A percentile compares a stretch with the other conserved stretches of the same genome.
Evolutionary conservation across 2,888 invertebrate species (phyloP).

Genomic region (Ametastegia equiseti): DNA sequence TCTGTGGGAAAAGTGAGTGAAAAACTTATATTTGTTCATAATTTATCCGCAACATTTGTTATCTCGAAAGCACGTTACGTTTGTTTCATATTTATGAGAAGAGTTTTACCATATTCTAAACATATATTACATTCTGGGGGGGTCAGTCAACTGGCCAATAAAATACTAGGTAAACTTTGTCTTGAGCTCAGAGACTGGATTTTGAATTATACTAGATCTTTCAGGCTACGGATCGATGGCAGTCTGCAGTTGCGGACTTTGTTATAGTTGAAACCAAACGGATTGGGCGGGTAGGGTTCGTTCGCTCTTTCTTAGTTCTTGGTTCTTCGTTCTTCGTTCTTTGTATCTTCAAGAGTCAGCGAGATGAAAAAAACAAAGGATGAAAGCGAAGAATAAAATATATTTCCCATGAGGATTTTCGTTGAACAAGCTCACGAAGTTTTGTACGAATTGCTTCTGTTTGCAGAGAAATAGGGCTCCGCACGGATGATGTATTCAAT

Average conservation of each 20-base stretch:
- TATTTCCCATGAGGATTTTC: conserved; percentile 38
- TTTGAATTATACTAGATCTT: conserved; percentile 63
- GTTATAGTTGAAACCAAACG: neutral
- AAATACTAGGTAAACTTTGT: conserved; percentile 69
- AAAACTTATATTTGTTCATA: conserved; percentile 37
- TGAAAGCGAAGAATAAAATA: conserved; percentile 24
- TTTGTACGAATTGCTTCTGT: conserved; percentile 22
- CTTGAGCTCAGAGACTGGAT: conserved; percentile 55
- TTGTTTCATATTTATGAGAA: conserved; percentile 71
- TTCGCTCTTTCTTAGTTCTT: neutral
- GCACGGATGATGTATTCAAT: conserved; percentile 30
- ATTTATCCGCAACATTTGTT: conserved; percentile 60
- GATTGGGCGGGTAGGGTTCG: neutral
- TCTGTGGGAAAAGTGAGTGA: neutral
- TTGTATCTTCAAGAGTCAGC: neutral
- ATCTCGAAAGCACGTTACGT: conserved; percentile 62
- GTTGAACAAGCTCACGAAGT: neutral
- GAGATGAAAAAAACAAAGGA: neutral
- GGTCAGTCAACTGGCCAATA: conserved; percentile 70
- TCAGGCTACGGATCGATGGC: conserved; percentile 46
- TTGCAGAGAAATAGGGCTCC: conserved; percentile 7
- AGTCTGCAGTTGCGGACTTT: neutral
- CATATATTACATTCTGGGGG: conserved; percentile 69
- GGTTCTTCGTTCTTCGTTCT: neutral
- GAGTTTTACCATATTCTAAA: conserved; percentile 72